These are phyloP conservation scores for Aegithalos caudatus DNA, from an alignment of 2,113 vertebrate species.

Conservation along the genomic window DNA sequence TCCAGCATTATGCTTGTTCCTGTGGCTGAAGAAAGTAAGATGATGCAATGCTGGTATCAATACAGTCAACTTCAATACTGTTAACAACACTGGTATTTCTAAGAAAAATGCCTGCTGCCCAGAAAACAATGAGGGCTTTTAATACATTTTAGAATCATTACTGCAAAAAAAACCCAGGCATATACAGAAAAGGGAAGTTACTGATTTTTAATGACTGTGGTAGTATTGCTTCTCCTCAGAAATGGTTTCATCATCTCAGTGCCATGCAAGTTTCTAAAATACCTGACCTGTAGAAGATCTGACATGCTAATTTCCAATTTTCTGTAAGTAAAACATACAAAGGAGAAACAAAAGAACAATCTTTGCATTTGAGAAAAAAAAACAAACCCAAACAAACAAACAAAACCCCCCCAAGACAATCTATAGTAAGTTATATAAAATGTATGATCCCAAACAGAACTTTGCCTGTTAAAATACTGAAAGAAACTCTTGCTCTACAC, in stretches of 20 bases:
- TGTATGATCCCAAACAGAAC: background rate
- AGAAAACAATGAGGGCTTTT: background rate
- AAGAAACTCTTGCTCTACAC: background rate
- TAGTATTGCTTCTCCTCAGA: background rate
- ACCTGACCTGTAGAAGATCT: background rate
- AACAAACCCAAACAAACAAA: fast-evolving
- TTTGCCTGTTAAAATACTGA: background rate
- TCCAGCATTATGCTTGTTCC: background rate
- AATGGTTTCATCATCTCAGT: background rate
- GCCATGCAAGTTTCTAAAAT: background rate
- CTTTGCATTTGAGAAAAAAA: background rate
- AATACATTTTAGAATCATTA: background rate
- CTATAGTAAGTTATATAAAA: background rate
- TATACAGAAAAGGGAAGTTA: background rate
- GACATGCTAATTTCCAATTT: background rate
- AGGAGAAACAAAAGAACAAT: background rate
- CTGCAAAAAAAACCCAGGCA: background rate
- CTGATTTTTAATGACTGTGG: background rate
- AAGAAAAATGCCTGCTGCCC: background rate
- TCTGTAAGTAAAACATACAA: background rate
- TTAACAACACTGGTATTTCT: background rate
- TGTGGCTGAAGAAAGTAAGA: background rate
- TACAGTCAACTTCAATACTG: background rate
- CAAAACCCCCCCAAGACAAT: background rate
- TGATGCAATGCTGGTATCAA: background rate